Percentiles rank a stretch among this genome's conserved stretches.
Evolutionary conservation across 2,113 vertebrate genomes (phyloP).

Genomic region (Genyomyrus donnyi): DNA sequence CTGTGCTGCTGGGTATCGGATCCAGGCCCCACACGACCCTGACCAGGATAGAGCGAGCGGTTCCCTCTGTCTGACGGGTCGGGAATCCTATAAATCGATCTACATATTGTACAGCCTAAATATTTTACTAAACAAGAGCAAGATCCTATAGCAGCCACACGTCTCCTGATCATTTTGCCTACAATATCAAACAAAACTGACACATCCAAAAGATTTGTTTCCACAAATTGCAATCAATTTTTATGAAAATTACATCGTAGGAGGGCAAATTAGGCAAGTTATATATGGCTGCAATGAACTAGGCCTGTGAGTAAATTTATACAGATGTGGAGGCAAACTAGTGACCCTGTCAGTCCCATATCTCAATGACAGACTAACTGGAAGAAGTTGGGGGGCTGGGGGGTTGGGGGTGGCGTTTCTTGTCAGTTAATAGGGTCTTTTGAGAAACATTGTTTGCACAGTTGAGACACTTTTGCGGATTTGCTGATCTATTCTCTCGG

Average conservation of each 20-base stretch:
- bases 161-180: not conserved
- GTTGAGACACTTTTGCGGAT: not conserved
- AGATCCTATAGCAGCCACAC: not conserved
- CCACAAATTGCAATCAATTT: not conserved
- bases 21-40: not conserved
- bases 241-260: not conserved
- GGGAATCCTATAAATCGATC: not conserved
- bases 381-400: not conserved
- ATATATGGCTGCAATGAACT: not conserved
- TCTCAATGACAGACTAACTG: too few species aligned
- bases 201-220: not conserved
- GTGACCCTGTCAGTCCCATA: not conserved
- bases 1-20: not conserved
- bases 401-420: not conserved
- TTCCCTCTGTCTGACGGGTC: not conserved
- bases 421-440: not conserved
- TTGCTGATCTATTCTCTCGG: not conserved
- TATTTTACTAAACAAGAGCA: not conserved
- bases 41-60: not conserved
- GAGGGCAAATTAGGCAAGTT: not conserved
- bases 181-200: not conserved
- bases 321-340: not conserved
- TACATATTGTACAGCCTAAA: not conserved
- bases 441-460: not conserved
- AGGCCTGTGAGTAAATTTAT: not conserved